Conservation (phyloP, 2,888 invertebrate genomes). For the Diarsia mendica region DNA sequence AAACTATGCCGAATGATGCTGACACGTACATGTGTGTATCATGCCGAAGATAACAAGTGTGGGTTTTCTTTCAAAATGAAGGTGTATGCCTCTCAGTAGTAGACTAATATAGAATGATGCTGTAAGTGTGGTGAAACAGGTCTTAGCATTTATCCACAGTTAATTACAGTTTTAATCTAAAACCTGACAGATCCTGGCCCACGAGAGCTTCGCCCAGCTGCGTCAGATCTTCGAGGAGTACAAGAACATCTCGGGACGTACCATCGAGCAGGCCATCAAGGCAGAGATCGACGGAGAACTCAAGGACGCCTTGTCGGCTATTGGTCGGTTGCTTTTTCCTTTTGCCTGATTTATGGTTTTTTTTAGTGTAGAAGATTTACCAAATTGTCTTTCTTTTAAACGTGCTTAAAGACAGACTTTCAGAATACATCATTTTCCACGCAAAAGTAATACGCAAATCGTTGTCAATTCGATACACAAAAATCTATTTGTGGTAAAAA, state of each 20-base stretch:
- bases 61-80: neutral
- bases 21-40: no score
- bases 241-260: slow-evolving; percentile 92
- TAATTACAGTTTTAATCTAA: neutral
- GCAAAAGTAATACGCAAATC: no score
- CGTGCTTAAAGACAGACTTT: neutral
- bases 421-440: neutral
- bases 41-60: no score
- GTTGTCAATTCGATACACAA: no score
- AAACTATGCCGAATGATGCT: no score
- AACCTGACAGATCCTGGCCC: slow-evolving; percentile 90
- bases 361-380: no score
- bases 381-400: neutral
- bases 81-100: no score
- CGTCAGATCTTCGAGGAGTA: slow-evolving; percentile 93
- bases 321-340: slow-evolving; percentile 86
- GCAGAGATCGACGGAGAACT: slow-evolving; percentile 92
- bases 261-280: slow-evolving; percentile 93
- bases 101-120: no score
- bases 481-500: no score
- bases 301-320: slow-evolving; percentile 92
- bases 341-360: neutral
- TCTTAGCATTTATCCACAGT: no score
- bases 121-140: no score
- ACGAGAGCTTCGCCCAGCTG: slow-evolving; percentile 94